These are phyloP conservation scores for Meta bourneti DNA, from an alignment of 2,888 invertebrate species.

Conservation along the genomic window DNA sequence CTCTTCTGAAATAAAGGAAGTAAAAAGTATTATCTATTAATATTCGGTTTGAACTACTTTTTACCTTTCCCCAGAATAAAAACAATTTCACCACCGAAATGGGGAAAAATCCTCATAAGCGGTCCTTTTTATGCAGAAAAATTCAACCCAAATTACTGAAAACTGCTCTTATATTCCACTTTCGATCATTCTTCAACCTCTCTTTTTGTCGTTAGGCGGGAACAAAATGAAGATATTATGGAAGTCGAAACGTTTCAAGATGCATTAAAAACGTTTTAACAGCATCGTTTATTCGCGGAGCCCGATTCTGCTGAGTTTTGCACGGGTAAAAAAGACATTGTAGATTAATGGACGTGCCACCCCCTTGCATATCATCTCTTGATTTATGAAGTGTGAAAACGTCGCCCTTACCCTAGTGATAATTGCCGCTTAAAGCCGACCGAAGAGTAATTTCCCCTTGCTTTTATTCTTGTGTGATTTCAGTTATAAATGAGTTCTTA, in stretches of 20 bases:
- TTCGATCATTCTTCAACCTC: neutral
- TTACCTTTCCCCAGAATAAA: no score
- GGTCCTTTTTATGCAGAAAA: neutral
- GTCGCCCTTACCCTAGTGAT: neutral
- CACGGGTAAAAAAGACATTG: neutral
- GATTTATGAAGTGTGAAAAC: neutral
- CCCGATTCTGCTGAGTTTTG: neutral
- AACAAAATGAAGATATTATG: neutral
- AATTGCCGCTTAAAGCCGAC: neutral
- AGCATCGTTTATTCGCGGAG: neutral
- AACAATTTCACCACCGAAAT: neutral
- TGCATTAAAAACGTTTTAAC: neutral
- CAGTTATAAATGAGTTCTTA: neutral
- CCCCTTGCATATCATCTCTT: neutral
- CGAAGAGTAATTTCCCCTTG: neutral
- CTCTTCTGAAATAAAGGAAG: no score
- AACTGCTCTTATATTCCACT: neutral
- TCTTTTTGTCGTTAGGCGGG: neutral
- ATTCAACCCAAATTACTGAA: neutral
- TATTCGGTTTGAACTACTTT: no score
- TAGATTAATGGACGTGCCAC: neutral
- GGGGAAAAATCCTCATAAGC: neutral
- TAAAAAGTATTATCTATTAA: no score
- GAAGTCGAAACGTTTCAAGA: neutral
- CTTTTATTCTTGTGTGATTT: neutral